Conservation (phyloP, 2,797 vertebrate genomes). For the Squalus acanthias region DNA sequence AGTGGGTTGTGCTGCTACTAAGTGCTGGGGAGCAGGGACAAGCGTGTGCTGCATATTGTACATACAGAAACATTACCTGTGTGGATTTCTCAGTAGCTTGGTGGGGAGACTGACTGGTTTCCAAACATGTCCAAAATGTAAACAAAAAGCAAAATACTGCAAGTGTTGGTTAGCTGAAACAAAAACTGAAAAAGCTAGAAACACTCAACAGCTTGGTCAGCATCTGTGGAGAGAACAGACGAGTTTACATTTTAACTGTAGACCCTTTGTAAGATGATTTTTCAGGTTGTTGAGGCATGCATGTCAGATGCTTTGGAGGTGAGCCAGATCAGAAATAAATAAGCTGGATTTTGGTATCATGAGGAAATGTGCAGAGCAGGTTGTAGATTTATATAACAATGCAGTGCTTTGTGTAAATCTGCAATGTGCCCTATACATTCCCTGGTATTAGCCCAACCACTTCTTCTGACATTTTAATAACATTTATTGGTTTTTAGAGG, state of each 20-base stretch:
- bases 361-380: not conserved
- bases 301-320: not conserved
- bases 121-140: not conserved
- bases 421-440: not conserved
- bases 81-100: not conserved
- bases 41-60: not conserved
- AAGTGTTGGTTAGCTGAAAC: not conserved
- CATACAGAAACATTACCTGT: not conserved
- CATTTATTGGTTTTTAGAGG: not conserved
- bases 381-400: slow-evolving; percentile 13
- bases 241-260: not conserved
- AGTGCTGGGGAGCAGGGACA: not conserved
- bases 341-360: not conserved
- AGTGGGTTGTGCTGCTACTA: not conserved
- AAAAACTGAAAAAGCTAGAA: not conserved
- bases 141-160: not conserved
- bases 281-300: not conserved
- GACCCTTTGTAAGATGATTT: not conserved
- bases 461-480: slow-evolving; percentile 31
- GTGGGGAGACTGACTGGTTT: not conserved
- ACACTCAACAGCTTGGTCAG: not conserved
- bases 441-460: not conserved
- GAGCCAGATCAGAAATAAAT: not conserved
- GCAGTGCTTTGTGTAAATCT: not conserved
- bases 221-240: not conserved